phyloP scores from a whole-genome alignment of 2,113 vertebrate species.

The Diphyllodes magnificus region DNA sequence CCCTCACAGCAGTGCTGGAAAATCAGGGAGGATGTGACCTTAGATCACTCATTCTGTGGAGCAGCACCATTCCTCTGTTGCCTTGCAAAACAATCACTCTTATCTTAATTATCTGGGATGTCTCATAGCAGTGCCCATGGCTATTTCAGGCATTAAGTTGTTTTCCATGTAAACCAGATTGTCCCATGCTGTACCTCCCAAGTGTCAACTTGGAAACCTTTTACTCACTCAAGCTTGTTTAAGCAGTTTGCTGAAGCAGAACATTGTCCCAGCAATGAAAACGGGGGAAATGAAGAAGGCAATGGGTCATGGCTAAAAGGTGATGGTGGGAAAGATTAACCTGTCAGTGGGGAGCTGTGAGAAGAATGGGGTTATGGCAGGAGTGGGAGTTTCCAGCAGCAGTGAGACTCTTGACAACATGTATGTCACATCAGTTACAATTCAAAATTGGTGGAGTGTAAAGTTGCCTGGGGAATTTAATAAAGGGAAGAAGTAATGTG shows the following conservation, averaged over 20 bases:
- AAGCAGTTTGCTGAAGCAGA: slow-evolving; percentile 14
- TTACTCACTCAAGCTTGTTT: neutral
- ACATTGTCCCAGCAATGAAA: neutral
- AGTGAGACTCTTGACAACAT: neutral
- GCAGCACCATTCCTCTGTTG: neutral
- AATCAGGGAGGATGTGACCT: slow-evolving; percentile 20
- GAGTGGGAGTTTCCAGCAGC: neutral
- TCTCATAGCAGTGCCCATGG: neutral
- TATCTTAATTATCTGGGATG: slow-evolving; percentile 9
- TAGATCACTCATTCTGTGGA: neutral
- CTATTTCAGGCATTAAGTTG: neutral
- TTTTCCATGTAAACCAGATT: neutral
- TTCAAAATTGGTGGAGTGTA: slow-evolving; percentile 23
- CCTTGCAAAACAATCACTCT: neutral
- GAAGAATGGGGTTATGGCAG: neutral
- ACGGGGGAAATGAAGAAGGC: neutral
- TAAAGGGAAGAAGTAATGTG: neutral
- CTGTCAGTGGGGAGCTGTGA: slow-evolving; percentile 10
- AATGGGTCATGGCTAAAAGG: slow-evolving; percentile 12
- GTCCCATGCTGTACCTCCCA: neutral
- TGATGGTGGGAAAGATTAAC: slow-evolving; percentile 27
- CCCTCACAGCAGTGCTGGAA: neutral
- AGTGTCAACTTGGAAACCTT: neutral
- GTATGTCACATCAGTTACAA: neutral
- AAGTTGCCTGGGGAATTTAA: slow-evolving; percentile 8